Base-by-base conservation (phyloP, 2,888 invertebrate genomes). In the Agrotis exclamationis region DNA sequence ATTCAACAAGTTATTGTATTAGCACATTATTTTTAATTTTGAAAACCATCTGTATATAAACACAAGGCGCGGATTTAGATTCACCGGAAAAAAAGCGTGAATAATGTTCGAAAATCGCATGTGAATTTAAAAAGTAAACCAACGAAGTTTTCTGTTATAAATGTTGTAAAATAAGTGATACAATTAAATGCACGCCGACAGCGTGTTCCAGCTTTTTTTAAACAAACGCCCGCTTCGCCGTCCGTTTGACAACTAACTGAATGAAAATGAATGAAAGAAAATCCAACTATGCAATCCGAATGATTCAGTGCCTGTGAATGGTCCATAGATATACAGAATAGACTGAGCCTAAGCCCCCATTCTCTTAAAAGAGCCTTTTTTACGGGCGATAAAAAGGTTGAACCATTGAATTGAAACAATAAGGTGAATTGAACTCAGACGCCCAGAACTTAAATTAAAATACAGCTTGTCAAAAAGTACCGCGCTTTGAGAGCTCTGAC, bases 241-340 rank as follows among this genome's bases (percentile, higher is more conserved):
- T 62, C 67, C 50, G 63, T 71, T 79, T 83, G 70, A 76, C 80
- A 73, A 83, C 82, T 79, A 64, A 74, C 60, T 48, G 53, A 74
- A 56, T 51, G 64, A 77, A 51, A 24, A 39, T 39, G 39, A 39
- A 39, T 39, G 39, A 39, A 39, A 39, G 39, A 39, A 39, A 39
- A 39, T 39, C 39, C 11, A 11, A 9, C 11, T 1, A 11, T 39
- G 39, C 11, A 11, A 9, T 11, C 11, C 39, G 64, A 45, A 56
- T 68, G 14, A 39, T 45, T 47, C 28, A 2, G n/a, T n/a, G 7
- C 9, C n/a, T 14, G 9, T 9, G 56, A 63, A 54, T 63, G 18
- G n/a, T 48, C 9, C 48, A 3, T 20, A 4, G 48, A 20, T 39
- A 39, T 39, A 2, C 39, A 39, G 2, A 39, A 39, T 39, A 39